phyloP scores from a whole-genome alignment of 2,888 invertebrate species.

The Drosophila neonasuta region DNA sequence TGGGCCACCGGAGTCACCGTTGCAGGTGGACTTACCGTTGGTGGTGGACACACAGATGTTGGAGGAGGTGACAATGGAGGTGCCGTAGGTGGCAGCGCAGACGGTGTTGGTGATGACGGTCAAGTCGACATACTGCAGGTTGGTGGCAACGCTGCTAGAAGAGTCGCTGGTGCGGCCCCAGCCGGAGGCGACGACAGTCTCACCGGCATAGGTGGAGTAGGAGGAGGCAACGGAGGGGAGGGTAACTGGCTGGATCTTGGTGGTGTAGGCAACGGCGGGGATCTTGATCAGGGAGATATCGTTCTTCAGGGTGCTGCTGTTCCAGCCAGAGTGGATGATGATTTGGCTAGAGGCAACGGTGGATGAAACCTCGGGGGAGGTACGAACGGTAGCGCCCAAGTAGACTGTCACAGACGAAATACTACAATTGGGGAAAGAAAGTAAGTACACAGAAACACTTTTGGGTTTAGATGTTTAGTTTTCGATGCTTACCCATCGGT shows the following conservation, averaged over 20 bases:
- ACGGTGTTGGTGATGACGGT: slow-evolving; percentile 66
- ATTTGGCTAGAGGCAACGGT: slow-evolving; percentile 38
- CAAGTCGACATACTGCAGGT: slow-evolving; percentile 56
- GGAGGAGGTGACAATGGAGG: slow-evolving; percentile 45
- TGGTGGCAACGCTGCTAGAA: slow-evolving; percentile 66
- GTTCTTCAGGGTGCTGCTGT: slow-evolving; percentile 51
- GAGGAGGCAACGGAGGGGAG: slow-evolving; percentile 49
- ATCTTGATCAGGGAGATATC: slow-evolving; percentile 72
- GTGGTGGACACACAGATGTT: slow-evolving; percentile 65
- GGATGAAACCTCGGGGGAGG: slow-evolving; percentile 46
- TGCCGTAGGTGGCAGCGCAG: slow-evolving; percentile 80
- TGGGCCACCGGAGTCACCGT: slow-evolving; percentile 81
- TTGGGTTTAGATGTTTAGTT: not conserved
- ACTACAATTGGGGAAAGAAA: slow-evolving; percentile 27
- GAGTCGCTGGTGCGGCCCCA: slow-evolving; percentile 66
- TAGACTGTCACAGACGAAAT: slow-evolving; percentile 60
- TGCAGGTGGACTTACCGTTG: slow-evolving; percentile 69
- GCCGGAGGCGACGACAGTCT: slow-evolving; percentile 55
- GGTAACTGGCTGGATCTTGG: slow-evolving; percentile 13
- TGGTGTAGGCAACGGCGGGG: slow-evolving; percentile 24
- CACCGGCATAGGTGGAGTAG: slow-evolving; percentile 52
- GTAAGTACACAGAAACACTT: not conserved
- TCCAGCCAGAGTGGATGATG: slow-evolving; percentile 79
- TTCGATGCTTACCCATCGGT: slow-evolving; percentile 56
- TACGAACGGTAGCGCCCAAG: slow-evolving; percentile 73